Conservation (phyloP, 2,113 vertebrate genomes). For the Mormoops blainvillei region DNA sequence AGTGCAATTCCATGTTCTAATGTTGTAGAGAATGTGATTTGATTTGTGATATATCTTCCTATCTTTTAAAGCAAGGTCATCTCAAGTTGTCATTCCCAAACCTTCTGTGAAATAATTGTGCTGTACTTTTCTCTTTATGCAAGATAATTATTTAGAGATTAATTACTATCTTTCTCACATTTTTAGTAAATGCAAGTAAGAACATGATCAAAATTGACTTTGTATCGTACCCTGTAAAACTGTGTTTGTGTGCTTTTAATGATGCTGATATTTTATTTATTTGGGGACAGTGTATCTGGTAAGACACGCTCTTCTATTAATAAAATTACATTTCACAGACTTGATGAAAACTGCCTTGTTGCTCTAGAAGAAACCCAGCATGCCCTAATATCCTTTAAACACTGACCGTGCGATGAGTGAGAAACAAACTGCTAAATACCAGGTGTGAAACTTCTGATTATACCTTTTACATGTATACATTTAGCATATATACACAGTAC, state of each 20-base stretch:
- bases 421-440: not conserved
- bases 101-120: constrained; percentile 29
- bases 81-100: constrained; percentile 23
- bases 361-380: not conserved
- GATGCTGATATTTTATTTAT: constrained; percentile 67
- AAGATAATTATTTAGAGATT: constrained; percentile 33
- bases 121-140: constrained; percentile 38
- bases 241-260: constrained; percentile 55
- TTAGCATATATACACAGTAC: not conserved
- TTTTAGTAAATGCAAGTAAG: constrained; percentile 62
- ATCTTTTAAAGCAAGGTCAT: constrained; percentile 29
- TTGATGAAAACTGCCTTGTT: constrained; percentile 51
- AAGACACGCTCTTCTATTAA: constrained; percentile 57
- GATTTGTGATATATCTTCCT: constrained; percentile 41
- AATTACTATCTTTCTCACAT: constrained; percentile 38
- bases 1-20: constrained; percentile 28
- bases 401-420: not conserved
- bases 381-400: not conserved
- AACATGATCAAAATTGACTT: constrained; percentile 46
- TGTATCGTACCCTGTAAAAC: constrained; percentile 58
- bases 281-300: constrained; percentile 34
- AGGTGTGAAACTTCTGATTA: not conserved
- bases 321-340: constrained; percentile 72
- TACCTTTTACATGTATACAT: not conserved
- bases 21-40: constrained; percentile 36